A percentile compares a stretch with the other conserved stretches of the same genome.
Evolutionary conservation across 2,113 vertebrate genomes (phyloP).

Genomic region (Leptobrachium leishanense): DNA sequence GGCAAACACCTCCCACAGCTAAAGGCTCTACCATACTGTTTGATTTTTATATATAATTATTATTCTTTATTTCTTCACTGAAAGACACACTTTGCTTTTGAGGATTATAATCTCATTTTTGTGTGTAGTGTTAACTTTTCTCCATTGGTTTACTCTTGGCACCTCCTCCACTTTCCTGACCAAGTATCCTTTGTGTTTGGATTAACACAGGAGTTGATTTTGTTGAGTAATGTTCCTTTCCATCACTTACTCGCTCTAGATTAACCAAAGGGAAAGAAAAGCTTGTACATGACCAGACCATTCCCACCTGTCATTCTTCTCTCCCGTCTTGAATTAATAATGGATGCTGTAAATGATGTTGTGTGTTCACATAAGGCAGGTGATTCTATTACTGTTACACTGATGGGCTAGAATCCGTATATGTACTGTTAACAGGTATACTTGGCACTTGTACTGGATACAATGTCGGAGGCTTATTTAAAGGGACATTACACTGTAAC

Average conservation of each 20-base stretch:
- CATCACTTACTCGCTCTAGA: conserved; percentile 4
- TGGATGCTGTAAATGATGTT: background rate
- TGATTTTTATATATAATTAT: too few relatives aligned
- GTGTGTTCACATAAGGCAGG: background rate
- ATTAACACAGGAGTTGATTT: background rate
- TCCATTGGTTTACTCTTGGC: too few relatives aligned
- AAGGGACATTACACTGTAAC: too few relatives aligned
- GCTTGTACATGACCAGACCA: conserved; percentile 5
- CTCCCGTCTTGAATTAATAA: conserved; percentile 3
- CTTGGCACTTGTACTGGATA: too few relatives aligned
- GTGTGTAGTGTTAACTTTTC: too few relatives aligned
- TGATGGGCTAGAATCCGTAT: background rate
- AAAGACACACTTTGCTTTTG: too few relatives aligned
- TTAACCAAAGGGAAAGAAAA: background rate
- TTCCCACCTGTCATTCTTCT: conserved; percentile 3
- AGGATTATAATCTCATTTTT: too few relatives aligned
- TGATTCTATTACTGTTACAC: background rate
- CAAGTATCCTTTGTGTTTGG: conserved; percentile 9
- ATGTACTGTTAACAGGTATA: too few relatives aligned
- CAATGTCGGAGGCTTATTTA: too few relatives aligned
- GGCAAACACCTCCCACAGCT: too few relatives aligned
- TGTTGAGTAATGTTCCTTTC: conserved; percentile 11
- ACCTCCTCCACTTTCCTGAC: background rate
- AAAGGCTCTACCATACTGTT: too few relatives aligned
- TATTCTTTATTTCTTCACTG: too few relatives aligned